Conservation (phyloP, 2,797 vertebrate species). For the Pseudomugil tenellus region DNA sequence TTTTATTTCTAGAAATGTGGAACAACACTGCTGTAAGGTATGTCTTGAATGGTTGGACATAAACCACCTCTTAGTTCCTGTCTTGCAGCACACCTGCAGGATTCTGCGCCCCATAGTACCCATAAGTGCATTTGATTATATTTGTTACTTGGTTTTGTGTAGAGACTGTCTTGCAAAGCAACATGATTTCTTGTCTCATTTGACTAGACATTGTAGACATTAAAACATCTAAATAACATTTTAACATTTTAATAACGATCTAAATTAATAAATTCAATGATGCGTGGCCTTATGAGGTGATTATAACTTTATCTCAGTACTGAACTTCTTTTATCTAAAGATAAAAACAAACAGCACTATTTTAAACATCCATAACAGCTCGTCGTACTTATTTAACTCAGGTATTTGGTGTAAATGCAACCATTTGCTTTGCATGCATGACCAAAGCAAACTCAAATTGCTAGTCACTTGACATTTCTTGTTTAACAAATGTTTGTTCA, state of each 20-base stretch:
- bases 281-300: not conserved
- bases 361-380: too few species aligned
- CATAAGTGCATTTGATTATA: not conserved
- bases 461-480: slow-evolving; percentile 6
- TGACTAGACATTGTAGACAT: not conserved
- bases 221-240: not conserved
- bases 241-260: not conserved
- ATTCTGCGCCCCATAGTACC: not conserved
- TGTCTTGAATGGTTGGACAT: too few species aligned
- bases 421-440: not conserved
- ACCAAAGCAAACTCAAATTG: not conserved
- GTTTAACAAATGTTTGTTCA: slow-evolving; percentile 28
- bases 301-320: not conserved
- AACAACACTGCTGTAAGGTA: too few species aligned
- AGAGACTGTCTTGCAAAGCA: not conserved
- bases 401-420: not conserved
- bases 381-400: not conserved
- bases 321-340: not conserved
- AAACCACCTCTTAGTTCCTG: too few species aligned
- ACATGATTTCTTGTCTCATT: too few species aligned
- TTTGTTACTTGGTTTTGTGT: not conserved
- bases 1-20: not conserved
- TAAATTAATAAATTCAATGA: too few species aligned
- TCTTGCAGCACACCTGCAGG: too few species aligned
- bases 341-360: not conserved